Base-by-base conservation (phyloP, 2,888 invertebrate species). In the Leptinotarsa rubiginosa region DNA sequence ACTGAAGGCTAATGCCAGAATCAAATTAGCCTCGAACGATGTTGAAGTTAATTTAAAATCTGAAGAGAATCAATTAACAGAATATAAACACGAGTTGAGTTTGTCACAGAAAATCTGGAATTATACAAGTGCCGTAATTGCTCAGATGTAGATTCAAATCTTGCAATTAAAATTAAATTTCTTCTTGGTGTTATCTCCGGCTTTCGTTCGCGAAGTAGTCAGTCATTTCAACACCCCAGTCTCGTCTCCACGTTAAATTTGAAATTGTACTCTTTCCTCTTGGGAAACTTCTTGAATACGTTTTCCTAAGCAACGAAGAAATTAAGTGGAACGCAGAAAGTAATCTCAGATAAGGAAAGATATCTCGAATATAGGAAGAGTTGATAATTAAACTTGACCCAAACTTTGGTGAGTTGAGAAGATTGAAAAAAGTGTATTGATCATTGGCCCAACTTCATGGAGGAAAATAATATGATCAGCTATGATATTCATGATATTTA, bases 91-190 rank as follows among this genome's bases (percentile, higher is more conserved):
- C 75, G 77, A 79, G 80, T 80, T 79, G 78, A 83, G 82, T 83
- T 83, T 78, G 79, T 82, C 80, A 78, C 75, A 78, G 77, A 78
- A 83, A 84, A 83, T 83, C 83, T 75, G 80, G 80, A 82, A 83
- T 85, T 83, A 84, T 82, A 82, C 82, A 82, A 83, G 82, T 80
- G 81, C 76, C 84, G 84, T 85, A 85, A 85, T 85, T 85, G 83
- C 82, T 79, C 76, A 79, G 81, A 83, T 83, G 84, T 80, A 82
- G 84, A 84, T 84, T 82, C 81, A 84, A 84, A 84, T 84, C 82
- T 79, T 77, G 83, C 82, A 84, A 84, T 85, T 85, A 85, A 85
- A 84, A 82, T 80, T 80, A 83, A 84, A 84, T 84, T 84, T 85
- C 84, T 84, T 84, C 83, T 81, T 80, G 78, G 77, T 77, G 78